Evolutionary conservation across 2,113 vertebrate genomes (phyloP).

Genomic region (Potamarius usumacintae): DNA sequence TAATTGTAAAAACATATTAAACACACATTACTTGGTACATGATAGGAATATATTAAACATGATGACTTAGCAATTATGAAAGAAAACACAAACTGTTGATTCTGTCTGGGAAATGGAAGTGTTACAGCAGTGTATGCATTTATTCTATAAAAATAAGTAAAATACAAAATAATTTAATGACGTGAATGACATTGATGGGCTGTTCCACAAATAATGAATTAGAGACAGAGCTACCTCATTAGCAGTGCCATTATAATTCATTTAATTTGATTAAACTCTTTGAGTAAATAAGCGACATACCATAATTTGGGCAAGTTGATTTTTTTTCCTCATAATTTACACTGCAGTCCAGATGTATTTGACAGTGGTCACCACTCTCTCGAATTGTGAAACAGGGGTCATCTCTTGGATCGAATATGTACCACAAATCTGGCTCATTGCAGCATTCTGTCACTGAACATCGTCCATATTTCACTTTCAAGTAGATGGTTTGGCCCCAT

Average conservation of each 20-base stretch:
- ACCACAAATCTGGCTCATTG: slow-evolving; percentile 13
- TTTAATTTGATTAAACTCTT: not conserved
- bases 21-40: not conserved
- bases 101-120: not conserved
- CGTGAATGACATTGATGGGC: not conserved
- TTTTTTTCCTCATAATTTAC: not conserved
- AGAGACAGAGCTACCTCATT: not conserved
- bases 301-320: slow-evolving; percentile 19
- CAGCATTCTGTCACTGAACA: slow-evolving; percentile 1
- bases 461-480: slow-evolving; percentile 16
- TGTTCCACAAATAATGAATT: not conserved
- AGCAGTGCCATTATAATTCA: not conserved
- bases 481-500: slow-evolving; percentile 7
- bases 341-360: slow-evolving; percentile 19
- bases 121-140: not conserved
- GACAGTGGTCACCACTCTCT: slow-evolving; percentile 6
- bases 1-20: not conserved
- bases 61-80: not conserved
- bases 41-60: not conserved
- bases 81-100: no score
- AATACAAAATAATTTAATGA: not conserved
- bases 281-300: not conserved
- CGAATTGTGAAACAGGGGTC: slow-evolving; percentile 13
- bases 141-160: not conserved
- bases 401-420: not conserved